Percentiles rank a stretch among this genome's conserved stretches.
These are phyloP conservation scores for Peucedramus taeniatus DNA, from an alignment of 2,113 vertebrate genomes.

Conservation along the genomic window DNA sequence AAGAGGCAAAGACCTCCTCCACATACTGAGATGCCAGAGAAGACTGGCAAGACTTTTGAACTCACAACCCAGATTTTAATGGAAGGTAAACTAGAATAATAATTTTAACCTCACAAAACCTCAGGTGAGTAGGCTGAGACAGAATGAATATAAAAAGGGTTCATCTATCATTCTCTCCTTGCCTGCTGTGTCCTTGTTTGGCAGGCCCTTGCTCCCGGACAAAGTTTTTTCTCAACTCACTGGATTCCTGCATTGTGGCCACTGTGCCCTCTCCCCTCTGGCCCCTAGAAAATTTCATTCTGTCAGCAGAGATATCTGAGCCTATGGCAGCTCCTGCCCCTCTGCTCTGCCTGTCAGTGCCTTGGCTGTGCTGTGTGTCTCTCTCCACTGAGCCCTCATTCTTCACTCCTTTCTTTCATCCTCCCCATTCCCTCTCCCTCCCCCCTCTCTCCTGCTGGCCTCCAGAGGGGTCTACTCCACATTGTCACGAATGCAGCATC, in stretches of 20 bases:
- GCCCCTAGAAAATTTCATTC: not conserved
- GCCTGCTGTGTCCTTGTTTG: not conserved
- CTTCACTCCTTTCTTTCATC: not conserved
- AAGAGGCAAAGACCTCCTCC: not conserved
- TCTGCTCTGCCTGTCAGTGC: not conserved
- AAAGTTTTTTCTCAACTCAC: not conserved
- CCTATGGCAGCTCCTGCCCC: not conserved
- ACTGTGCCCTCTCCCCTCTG: not conserved
- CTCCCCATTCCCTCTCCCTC: not conserved
- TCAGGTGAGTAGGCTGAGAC: not conserved
- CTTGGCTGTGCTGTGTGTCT: not conserved
- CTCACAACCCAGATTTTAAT: not conserved
- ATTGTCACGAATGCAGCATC: not conserved
- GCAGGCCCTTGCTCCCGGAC: not conserved
- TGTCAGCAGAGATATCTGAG: not conserved
- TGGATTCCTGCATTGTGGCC: not conserved
- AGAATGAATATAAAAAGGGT: not conserved
- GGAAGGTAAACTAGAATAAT: not conserved
- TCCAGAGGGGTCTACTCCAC: not conserved
- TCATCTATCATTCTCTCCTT: not conserved
- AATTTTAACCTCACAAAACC: not conserved
- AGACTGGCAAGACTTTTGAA: not conserved
- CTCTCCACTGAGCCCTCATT: not conserved
- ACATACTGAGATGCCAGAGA: not conserved
- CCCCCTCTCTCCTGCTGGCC: not conserved